Percentiles rank a stretch among this genome's conserved stretches.
These are phyloP conservation scores for Anguilla japonica DNA, from an alignment of 2,113 vertebrate species.

Conservation along the genomic window DNA sequence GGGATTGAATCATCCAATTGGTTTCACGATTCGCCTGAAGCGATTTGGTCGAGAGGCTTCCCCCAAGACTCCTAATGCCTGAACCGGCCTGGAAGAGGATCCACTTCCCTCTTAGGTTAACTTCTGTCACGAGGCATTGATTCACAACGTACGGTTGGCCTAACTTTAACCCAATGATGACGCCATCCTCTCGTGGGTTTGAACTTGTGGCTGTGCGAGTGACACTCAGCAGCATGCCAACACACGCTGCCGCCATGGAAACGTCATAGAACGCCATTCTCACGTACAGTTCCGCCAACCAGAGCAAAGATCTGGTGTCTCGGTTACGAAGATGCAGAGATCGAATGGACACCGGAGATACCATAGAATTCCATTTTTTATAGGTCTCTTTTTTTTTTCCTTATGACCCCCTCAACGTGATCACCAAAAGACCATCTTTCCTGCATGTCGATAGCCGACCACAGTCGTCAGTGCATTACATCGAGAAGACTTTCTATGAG, in stretches of 20 bases:
- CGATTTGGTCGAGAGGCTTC: neutral
- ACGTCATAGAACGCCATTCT: constrained; percentile 24
- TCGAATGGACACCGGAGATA: neutral
- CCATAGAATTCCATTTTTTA: neutral
- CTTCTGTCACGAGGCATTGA: neutral
- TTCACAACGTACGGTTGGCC: neutral
- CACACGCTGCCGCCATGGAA: constrained; percentile 20
- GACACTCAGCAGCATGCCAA: neutral
- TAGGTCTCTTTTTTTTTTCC: neutral
- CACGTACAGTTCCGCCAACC: neutral
- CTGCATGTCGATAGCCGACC: neutral
- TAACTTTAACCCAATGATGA: neutral
- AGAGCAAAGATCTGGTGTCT: neutral
- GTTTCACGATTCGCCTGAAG: neutral
- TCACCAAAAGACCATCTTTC: neutral
- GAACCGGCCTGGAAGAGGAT: neutral
- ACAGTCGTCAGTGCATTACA: neutral
- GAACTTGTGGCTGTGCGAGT: neutral
- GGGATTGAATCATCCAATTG: neutral
- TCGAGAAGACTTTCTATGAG: constrained; percentile 18
- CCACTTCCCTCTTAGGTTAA: neutral
- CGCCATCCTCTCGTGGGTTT: neutral
- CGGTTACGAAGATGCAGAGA: neutral
- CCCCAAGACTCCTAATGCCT: neutral
- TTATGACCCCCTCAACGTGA: neutral